These are phyloP conservation scores for Balanococcus diminutus DNA, from an alignment of 2,888 invertebrate species.

Conservation along the genomic window DNA sequence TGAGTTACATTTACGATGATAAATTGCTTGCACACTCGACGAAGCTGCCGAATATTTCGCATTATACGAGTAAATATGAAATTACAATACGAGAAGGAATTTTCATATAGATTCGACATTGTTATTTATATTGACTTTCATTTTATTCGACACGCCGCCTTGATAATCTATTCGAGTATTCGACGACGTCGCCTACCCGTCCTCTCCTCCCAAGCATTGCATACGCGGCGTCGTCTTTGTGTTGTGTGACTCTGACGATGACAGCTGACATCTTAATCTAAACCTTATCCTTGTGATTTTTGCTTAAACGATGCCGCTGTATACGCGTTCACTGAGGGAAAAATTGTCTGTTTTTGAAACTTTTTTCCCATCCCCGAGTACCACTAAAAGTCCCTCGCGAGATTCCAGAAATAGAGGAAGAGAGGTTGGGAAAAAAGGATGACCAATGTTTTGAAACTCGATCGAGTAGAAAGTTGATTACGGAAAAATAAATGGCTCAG, in stretches of 20 bases:
- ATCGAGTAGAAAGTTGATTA: background rate
- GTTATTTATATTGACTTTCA: background rate
- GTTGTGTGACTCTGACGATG: background rate
- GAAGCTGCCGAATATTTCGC: background rate
- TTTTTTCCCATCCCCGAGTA: background rate
- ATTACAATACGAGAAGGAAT: background rate
- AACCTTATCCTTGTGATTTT: background rate
- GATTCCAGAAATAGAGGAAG: background rate
- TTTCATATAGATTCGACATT: background rate
- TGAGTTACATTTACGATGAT: background rate
- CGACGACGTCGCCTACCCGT: background rate
- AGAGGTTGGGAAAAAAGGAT: background rate
- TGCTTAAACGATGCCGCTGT: background rate
- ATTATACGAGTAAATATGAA: background rate
- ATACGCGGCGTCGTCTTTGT: background rate
- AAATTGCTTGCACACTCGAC: constrained; percentile 7
- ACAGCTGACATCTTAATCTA: background rate
- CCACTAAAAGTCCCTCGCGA: background rate
- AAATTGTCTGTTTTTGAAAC: background rate
- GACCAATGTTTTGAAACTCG: background rate
- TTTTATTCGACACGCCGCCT: background rate
- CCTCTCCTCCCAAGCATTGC: background rate
- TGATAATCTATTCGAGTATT: background rate
- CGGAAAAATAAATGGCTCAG: background rate
- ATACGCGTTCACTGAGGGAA: background rate